These are phyloP conservation scores for Oscheius sp. DNA, from an alignment of 2,888 invertebrate genomes.

Conservation along the genomic window DNA sequence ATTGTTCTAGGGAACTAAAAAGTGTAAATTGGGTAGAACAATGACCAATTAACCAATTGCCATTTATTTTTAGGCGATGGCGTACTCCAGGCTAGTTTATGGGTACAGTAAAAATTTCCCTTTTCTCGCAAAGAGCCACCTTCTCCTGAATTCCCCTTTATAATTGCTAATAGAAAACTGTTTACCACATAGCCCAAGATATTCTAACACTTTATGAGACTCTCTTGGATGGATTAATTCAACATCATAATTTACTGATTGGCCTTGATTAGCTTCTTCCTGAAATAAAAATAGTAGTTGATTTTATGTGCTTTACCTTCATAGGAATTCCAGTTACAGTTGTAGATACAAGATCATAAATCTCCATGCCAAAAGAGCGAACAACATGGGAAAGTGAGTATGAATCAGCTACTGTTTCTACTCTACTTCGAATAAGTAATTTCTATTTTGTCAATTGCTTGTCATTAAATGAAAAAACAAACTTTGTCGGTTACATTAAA, in stretches of 20 bases:
- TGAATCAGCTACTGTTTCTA: too few species aligned
- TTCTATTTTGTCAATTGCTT: too few species aligned
- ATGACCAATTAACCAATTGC: slow-evolving; percentile 36
- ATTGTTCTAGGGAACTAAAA: slow-evolving; percentile 75
- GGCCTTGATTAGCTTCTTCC: slow-evolving; percentile 76
- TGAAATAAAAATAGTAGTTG: slow-evolving; percentile 16
- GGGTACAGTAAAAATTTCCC: slow-evolving; percentile 75
- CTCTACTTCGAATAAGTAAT: too few species aligned
- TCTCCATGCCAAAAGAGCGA: slow-evolving; percentile 76
- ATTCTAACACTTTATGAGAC: slow-evolving; percentile 49
- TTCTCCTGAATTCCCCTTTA: neutral
- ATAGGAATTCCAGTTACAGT: slow-evolving; percentile 98
- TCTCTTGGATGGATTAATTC: slow-evolving; percentile 83
- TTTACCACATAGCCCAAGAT: slow-evolving; percentile 31
- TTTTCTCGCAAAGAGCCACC: slow-evolving; percentile 7
- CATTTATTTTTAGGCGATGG: slow-evolving; percentile 74
- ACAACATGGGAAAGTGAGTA: too few species aligned
- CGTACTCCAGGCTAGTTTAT: slow-evolving; percentile 95
- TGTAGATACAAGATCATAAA: slow-evolving; percentile 90
- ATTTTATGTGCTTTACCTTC: slow-evolving; percentile 76
- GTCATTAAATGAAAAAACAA: too few species aligned
- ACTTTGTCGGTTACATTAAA: too few species aligned
- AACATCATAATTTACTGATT: slow-evolving; percentile 97
- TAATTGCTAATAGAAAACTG: neutral
- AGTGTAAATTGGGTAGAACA: neutral